Conservation (phyloP, 2,888 invertebrate species). For the Leucophenga montana region DNA sequence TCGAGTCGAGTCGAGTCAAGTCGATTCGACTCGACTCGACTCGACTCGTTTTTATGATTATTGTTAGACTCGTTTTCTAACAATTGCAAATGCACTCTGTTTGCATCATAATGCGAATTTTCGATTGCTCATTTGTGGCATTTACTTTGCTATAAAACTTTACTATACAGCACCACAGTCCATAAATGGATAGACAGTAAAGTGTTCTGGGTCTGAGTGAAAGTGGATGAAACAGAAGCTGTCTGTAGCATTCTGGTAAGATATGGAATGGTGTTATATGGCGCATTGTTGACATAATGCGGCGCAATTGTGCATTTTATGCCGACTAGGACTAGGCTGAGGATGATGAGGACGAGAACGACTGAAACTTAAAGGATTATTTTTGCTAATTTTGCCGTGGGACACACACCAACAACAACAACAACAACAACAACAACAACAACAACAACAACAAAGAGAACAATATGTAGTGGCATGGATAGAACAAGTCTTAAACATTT, state of each 20-base stretch:
- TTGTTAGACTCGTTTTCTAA: conserved; percentile 24
- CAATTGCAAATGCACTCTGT: conserved; percentile 58
- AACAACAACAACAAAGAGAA: too few species aligned
- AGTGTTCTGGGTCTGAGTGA: conserved; percentile 41
- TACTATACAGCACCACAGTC: conserved; percentile 37
- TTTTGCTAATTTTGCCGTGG: conserved; percentile 58
- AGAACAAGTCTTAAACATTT: too few species aligned
- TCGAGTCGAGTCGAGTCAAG: not conserved
- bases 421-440: conserved; percentile 43
- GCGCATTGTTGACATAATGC: conserved; percentile 45
- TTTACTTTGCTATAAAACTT: conserved; percentile 64
- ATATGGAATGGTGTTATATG: not conserved
- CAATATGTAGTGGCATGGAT: conserved; percentile 30
- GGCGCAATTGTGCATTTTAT: conserved; percentile 31
- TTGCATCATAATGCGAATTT: conserved; percentile 68
- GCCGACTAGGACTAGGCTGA: too few species aligned
- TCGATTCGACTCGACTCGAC: not conserved
- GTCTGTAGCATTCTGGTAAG: not conserved
- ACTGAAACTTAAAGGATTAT: conserved; percentile 61
- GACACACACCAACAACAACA: conserved; percentile 43
- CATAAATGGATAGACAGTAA: not conserved
- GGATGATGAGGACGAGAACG: too few species aligned
- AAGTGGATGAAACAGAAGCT: conserved; percentile 36
- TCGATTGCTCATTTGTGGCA: conserved; percentile 70
- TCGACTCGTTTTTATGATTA: conserved; percentile 17